These are phyloP conservation scores for Hypena proboscidalis DNA, from an alignment of 2,888 invertebrate genomes.

Conservation along the genomic window DNA sequence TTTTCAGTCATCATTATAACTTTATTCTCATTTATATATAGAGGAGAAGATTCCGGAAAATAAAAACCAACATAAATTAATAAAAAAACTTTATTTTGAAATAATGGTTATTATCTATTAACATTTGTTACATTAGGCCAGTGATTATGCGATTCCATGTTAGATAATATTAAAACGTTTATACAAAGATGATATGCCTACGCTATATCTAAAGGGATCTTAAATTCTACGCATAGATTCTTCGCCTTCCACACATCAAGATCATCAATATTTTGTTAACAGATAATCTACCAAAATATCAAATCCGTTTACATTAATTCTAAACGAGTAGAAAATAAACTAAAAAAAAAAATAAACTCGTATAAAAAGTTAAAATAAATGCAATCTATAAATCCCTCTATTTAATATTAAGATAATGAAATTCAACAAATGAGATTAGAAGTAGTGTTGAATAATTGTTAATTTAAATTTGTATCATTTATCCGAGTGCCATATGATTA, in stretches of 20 bases:
- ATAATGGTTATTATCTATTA: conserved; percentile 85
- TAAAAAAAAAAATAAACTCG: conserved; percentile 69
- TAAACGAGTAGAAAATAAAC: conserved; percentile 79
- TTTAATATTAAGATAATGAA: conserved; percentile 76
- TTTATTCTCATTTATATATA: too few species aligned
- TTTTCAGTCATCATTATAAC: too few species aligned
- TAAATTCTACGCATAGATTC: conserved; percentile 41
- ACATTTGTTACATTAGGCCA: conserved; percentile 82
- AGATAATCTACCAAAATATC: conserved; percentile 82
- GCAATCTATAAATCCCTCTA: conserved; percentile 80
- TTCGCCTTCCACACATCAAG: conserved; percentile 37
- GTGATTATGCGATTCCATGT: conserved; percentile 71
- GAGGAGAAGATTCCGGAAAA: conserved; percentile 13
- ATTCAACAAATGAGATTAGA: conserved; percentile 78
- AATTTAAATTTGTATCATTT: conserved; percentile 68
- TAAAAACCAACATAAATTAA: conserved; percentile 47
- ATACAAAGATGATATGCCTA: conserved; percentile 82
- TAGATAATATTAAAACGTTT: conserved; percentile 72
- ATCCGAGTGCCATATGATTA: conserved; percentile 82
- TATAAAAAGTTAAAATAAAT: conserved; percentile 84
- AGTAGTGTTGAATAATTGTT: conserved; percentile 63
- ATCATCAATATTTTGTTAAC: conserved; percentile 66
- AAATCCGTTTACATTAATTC: conserved; percentile 64
- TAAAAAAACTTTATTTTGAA: conserved; percentile 83
- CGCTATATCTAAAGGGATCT: conserved; percentile 57